phyloP scores from a whole-genome alignment of 1,140 invertebrate species.

The Magallana ariakensis region DNA sequence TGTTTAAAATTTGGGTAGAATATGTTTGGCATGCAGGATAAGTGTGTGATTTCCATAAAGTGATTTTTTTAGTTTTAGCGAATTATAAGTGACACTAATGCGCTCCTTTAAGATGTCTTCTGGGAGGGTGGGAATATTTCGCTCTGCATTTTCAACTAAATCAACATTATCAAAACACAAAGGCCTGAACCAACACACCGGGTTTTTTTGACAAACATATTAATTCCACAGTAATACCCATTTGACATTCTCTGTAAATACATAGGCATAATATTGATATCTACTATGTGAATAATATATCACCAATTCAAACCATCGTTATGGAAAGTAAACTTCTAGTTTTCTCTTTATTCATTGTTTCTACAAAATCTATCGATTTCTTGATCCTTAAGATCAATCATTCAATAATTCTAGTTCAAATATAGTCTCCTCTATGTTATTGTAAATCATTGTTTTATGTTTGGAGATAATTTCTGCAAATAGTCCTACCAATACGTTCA shows the following conservation, averaged over 20 bases:
- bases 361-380: not conserved
- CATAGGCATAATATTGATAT: constrained; percentile 22
- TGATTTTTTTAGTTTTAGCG: constrained; percentile 29
- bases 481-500: not conserved
- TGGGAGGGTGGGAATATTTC: constrained; percentile 25
- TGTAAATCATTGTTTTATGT: constrained; percentile 16
- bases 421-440: not conserved
- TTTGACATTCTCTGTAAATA: constrained; percentile 35
- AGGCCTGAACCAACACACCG: not conserved
- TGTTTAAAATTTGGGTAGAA: constrained; percentile 17
- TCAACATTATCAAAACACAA: constrained; percentile 20
- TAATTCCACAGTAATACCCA: constrained; percentile 29
- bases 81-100: constrained; percentile 34
- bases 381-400: not conserved
- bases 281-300: not conserved
- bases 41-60: constrained; percentile 24
- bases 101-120: not conserved
- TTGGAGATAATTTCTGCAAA: not conserved
- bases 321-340: not conserved
- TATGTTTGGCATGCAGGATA: constrained; percentile 9
- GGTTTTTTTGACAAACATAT: constrained; percentile 33
- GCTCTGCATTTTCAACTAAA: constrained; percentile 31
- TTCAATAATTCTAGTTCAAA: not conserved
- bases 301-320: not conserved
- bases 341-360: not conserved